A percentile compares a stretch with the other conserved stretches of the same genome.
Evolutionary conservation across 2,113 vertebrate species (phyloP).

Genomic region (Hassar affinis): DNA sequence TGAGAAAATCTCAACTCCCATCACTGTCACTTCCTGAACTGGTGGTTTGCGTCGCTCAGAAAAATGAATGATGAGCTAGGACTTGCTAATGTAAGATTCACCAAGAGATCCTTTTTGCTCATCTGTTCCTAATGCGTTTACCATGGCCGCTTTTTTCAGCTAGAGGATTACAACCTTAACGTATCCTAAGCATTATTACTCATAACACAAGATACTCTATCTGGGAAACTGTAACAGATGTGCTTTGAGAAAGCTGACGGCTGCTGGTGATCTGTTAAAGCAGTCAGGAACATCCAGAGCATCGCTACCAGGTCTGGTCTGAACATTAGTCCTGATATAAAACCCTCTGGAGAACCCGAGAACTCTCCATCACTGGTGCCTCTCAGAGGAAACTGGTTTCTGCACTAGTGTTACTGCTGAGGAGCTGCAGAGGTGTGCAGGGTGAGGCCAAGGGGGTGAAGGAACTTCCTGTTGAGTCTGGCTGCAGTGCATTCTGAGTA

Average conservation of each 20-base stretch:
- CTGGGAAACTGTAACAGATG: neutral
- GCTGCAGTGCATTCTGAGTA: neutral
- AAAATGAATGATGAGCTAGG: neutral
- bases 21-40: neutral
- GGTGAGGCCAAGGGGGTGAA: neutral
- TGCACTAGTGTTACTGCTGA: neutral
- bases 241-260: neutral
- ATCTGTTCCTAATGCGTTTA: neutral
- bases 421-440: neutral
- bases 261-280: neutral
- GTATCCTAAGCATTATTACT: neutral
- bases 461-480: slow-evolving; percentile 32
- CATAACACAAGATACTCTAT: neutral
- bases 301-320: neutral
- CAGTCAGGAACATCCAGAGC: slow-evolving; percentile 4
- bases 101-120: neutral
- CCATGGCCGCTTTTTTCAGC: neutral
- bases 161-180: neutral
- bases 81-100: neutral
- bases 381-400: too few species aligned
- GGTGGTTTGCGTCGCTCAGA: neutral
- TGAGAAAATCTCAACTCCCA: neutral
- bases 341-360: neutral
- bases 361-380: too few species aligned
- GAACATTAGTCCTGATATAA: neutral